Conservation (phyloP, 2,888 invertebrate genomes). For the Phoenoteleia sp. region DNA sequence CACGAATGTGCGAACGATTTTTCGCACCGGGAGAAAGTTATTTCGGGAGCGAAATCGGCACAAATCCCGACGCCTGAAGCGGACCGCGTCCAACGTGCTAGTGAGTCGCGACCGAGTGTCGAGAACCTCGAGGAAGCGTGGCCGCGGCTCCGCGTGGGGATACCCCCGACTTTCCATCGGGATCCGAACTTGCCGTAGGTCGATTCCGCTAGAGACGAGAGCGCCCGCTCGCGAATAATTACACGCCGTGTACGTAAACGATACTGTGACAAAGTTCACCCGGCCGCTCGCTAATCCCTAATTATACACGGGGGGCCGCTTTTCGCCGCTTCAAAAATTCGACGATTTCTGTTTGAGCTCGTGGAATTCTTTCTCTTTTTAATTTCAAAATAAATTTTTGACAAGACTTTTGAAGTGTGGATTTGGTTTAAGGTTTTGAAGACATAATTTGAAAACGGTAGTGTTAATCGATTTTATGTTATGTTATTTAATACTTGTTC, state of each 20-base stretch:
- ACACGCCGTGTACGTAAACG: constrained; percentile 14
- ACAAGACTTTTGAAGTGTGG: too few species aligned
- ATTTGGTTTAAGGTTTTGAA: too few species aligned
- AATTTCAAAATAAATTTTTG: too few species aligned
- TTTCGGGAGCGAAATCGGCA: not conserved
- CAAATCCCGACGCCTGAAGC: constrained; percentile 38
- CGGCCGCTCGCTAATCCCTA: constrained; percentile 15
- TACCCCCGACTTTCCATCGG: constrained; percentile 41
- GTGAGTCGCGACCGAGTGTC: constrained; percentile 57
- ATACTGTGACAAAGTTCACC: constrained; percentile 21
- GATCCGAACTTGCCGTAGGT: constrained; percentile 45
- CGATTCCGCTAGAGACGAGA: constrained; percentile 50
- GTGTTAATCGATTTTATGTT: too few species aligned
- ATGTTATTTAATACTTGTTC: too few species aligned
- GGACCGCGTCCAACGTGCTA: constrained; percentile 64
- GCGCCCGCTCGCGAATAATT: constrained; percentile 38
- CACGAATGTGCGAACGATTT: not conserved
- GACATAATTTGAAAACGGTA: too few species aligned
- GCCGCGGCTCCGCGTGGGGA: constrained; percentile 52
- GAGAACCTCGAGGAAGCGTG: constrained; percentile 57
- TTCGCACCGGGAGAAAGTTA: too few species aligned
- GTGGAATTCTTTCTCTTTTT: too few species aligned
- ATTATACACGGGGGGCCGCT: constrained; percentile 15
- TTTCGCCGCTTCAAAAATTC: too few species aligned
- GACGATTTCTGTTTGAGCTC: too few species aligned